These are phyloP conservation scores for Aplocera efformata DNA, from an alignment of 2,888 invertebrate genomes.

Conservation along the genomic window DNA sequence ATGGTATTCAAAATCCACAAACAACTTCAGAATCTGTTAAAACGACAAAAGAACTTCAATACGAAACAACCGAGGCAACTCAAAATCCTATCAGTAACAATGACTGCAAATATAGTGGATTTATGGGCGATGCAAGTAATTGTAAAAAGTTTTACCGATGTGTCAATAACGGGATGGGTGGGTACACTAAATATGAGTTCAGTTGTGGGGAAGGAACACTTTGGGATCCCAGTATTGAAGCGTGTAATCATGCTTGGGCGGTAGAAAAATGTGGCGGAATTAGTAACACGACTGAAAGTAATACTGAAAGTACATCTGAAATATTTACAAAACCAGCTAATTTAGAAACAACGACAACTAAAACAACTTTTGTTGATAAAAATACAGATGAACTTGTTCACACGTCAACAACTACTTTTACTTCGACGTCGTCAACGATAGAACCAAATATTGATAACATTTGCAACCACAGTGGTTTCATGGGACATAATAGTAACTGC, in stretches of 20 bases:
- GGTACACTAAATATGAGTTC: conserved; percentile 81
- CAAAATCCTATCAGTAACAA: conserved; percentile 8
- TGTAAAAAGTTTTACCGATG: conserved; percentile 86
- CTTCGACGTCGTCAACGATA: conserved; percentile 22
- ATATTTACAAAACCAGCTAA: conserved; percentile 6
- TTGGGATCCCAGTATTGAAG: conserved; percentile 79
- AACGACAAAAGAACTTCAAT: conserved; percentile 7
- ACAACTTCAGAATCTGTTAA: conserved; percentile 6
- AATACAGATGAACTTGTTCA: conserved; percentile 12
- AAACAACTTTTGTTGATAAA: conserved; percentile 13
- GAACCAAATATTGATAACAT: conserved; percentile 19
- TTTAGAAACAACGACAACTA: conserved; percentile 5
- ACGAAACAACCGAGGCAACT: conserved; percentile 1
- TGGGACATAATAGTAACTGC: conserved; percentile 84
- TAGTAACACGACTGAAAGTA: conserved; percentile 4
- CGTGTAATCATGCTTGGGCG: conserved; percentile 81
- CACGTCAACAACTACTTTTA: conserved; percentile 11
- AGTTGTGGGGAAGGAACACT: conserved; percentile 84
- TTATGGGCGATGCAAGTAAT: conserved; percentile 79
- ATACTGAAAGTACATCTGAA: conserved; percentile 25
- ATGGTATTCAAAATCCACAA: conserved; percentile 12
- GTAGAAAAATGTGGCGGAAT: conserved; percentile 53
- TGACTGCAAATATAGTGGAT: conserved; percentile 71
- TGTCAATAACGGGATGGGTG: conserved; percentile 81
- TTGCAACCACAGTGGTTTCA: conserved; percentile 80